Evolutionary conservation across 1,140 invertebrate genomes (phyloP), one percentile per base, ranked within the genome.

Genomic region (Drosophila setifemur): DNA sequence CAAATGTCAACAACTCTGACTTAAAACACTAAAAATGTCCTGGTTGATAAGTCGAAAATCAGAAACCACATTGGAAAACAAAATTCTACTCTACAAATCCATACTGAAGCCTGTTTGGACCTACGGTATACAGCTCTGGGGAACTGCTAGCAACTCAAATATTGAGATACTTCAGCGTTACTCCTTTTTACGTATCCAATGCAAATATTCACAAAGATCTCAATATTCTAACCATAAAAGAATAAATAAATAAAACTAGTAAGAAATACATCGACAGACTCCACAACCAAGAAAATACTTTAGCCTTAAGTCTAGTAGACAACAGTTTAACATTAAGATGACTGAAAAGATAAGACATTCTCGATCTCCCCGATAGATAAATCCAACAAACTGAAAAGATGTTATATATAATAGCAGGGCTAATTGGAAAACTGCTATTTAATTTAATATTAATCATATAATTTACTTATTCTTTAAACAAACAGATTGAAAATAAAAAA

Each of bases 51-150:
- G 54, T 4, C 43, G 35, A 47, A 55, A 35, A 55, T 45, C 11
- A 16, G 3, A 44, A 37, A 44, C 29, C 40, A 57, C 19, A 57
- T 14, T 57, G 28, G 52, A 52, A 47, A 72, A 66, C 40, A 61
- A 72, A 60, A 19, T 67, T 43, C 28, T 12, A 5, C 23, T 70
- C 25, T 58, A 67, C n/a, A 75, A 75, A 67, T n/a, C 55, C 8
- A 57, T 75, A 33, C 28, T 75, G n/a, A 63, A 67, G 37, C 61
- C 61, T 52, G 50, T 61, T 19, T 66, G 55, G 60, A 55, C 54
- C 3, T 71, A 67, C 26, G 60, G 31, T 40, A 52, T 70, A 18
- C 39, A 74, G 37, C 48, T 75, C 19, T 71, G 57, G 54, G 67
- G 66, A 25, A 75, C 72, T 11, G 52, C 70, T 28, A 60, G 26